Evolutionary conservation across 2,113 vertebrate species (phyloP), one percentile per base, ranked within the genome.

Genomic region (Stigmatopora argus): DNA sequence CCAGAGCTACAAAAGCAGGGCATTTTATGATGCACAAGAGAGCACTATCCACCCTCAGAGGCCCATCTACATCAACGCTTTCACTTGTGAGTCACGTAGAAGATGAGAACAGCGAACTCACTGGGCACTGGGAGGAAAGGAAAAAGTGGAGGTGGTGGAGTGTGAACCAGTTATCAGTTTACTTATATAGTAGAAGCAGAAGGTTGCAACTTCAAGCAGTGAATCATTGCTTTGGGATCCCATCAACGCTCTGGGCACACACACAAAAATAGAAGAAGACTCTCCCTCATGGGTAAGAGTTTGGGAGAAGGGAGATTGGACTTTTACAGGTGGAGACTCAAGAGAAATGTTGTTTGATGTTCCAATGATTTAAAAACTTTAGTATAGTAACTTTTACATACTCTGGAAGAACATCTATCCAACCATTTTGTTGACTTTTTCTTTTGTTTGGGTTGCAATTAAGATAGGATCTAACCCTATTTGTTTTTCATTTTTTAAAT

Each of bases 1-100:
- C 19, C n/a, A 38, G 45, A 1, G 59, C 44, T 86, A 83, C 73
- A 85, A 74, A 85, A 77, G 71, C 81, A 55, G 67, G 13, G 0
- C 81, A 70, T 67, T 66, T 79, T 68, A 79, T 45, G 59, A n/a
- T 45, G 78, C 81, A 86, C 21, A 71, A 61, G 70, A 83, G 79
- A 83, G 86, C 84, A 85, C 76, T 65, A 73, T 72, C 78, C 75
- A 67, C 83, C 86, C 81, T 85, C 84, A 76, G 81, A 80, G 86
- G 78, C 65, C 53, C 74, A 77, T 49, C 78, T 82, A 80, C 74
- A 87, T 87, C 48, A 67, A 78, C 75, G 67, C 49, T 75, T 74
- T 58, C 14, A 52, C 67, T 81, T 78, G 64, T 86, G 86, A 89
- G 70, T 87, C 84, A 87, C 68, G 45, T 48, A 62, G 61, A 71